phyloP scores from a whole-genome alignment of 2,113 vertebrate species.

The Lophotis ruficrista region DNA sequence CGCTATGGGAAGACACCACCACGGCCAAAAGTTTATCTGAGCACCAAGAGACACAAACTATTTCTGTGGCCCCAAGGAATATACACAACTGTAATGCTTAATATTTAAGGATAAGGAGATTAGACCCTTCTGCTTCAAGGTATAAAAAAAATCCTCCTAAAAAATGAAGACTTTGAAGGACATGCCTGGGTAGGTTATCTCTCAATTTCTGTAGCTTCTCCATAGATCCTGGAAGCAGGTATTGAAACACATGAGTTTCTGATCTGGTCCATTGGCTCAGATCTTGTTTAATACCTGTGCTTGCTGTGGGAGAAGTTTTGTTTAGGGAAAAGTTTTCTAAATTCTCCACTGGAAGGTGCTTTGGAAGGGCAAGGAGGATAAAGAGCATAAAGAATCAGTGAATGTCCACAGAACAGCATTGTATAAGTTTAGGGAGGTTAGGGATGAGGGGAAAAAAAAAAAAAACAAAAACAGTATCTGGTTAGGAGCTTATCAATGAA shows the following conservation, averaged over 20 bases:
- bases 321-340: neutral
- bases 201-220: neutral
- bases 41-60: neutral
- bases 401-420: neutral
- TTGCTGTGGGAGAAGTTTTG: neutral
- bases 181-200: neutral
- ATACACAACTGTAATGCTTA: neutral
- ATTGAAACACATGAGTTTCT: neutral
- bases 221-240: rapidly evolving
- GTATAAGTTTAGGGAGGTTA: neutral
- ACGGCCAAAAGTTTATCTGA: neutral
- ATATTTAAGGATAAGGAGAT: neutral
- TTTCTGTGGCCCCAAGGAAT: neutral
- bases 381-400: neutral
- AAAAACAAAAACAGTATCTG: neutral
- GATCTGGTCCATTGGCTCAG: neutral
- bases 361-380: neutral
- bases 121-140: neutral
- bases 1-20: neutral
- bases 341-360: neutral
- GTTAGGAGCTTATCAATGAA: neutral
- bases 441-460: neutral
- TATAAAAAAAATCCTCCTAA: neutral
- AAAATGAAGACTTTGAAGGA: neutral
- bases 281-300: neutral